Conservation (phyloP, 1,140 invertebrate species). For the Neotoxoptera formosana region DNA sequence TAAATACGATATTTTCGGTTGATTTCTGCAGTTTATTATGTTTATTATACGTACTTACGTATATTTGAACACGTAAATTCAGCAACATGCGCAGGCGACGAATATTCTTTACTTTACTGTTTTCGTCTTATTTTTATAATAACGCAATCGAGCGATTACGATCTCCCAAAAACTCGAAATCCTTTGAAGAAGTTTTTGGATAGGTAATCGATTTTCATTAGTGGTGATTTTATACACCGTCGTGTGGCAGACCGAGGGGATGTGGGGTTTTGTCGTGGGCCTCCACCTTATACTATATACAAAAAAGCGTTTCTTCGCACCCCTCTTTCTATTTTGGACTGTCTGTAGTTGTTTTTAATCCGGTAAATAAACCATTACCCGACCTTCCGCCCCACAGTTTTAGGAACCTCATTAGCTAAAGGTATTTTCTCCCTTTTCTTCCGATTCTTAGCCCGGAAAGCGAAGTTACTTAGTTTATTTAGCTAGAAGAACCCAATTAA, state of each 20-base stretch:
- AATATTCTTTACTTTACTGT: neutral
- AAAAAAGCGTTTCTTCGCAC: neutral
- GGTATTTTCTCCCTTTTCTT: conserved; percentile 45
- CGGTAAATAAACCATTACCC: conserved; percentile 28
- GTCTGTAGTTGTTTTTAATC: conserved; percentile 37
- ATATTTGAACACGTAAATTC: neutral
- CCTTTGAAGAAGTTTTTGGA: neutral
- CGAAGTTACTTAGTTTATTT: conserved; percentile 57
- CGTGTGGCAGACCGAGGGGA: neutral
- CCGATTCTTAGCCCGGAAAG: conserved; percentile 31
- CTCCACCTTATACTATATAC: conserved; percentile 2
- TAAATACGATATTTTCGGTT: neutral
- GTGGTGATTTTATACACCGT: neutral
- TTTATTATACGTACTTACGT: neutral
- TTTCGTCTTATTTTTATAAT: neutral
- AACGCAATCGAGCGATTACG: neutral
- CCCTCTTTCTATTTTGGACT: neutral
- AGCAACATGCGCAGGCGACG: neutral
- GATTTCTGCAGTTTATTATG: neutral
- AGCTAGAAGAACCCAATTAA: conserved; percentile 57
- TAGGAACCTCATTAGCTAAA: conserved; percentile 48
- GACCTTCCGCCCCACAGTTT: neutral
- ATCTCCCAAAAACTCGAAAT: neutral
- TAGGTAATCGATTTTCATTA: conserved; percentile 14
- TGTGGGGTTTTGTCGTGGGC: neutral